Base-by-base conservation (phyloP, 37 sponge, comb jelly and placozoan species). In the Halichondria panicea region DNA sequence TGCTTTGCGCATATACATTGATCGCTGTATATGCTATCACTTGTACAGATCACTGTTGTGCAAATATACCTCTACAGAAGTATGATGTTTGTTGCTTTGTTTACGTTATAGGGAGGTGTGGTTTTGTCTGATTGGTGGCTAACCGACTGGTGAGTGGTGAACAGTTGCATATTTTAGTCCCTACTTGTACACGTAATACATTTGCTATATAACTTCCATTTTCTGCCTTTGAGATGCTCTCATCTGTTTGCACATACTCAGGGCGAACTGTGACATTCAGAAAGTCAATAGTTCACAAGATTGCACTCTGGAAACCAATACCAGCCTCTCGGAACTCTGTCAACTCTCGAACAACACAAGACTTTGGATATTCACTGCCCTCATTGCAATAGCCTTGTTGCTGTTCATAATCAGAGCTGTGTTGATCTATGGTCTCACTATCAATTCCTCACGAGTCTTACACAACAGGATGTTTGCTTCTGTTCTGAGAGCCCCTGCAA, bases 41-140 rank as follows among this genome's bases (percentile, higher is more conserved):
- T n/a, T n/a, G n/a, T n/a, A n/a, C n/a, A n/a, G n/a, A n/a, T n/a
- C n/a, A n/a, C n/a, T n/a, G n/a, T n/a, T n/a, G n/a, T n/a, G n/a
- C n/a, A n/a, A n/a, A n/a, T n/a, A n/a, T n/a, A n/a, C n/a, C n/a
- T n/a, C n/a, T n/a, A n/a, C n/a, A n/a, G n/a, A n/a, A n/a, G n/a
- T n/a, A n/a, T n/a, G n/a, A n/a, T n/a, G 21, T 37, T 1, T 41
- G 2, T 41, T 63, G 4, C 15, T 30, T 15, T 63, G 30, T 34
- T n/a, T 63, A 3, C 2, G 3, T 28, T 39, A 33, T 41, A 91
- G 91, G 83, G 3, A 13, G 66, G 54, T 28, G 31, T 81, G 37
- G 78, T 85, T 25, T 31, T 81, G 1, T 43, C 83, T 55, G 91
- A 91, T 57, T 91, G 91, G 91, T 91, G 87, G 87, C n/a, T 91